Evolutionary conservation across 92 coral and sea anemone species (phyloP), one percentile per base, ranked within the genome.

Genomic region (Paragorgia papillata): DNA sequence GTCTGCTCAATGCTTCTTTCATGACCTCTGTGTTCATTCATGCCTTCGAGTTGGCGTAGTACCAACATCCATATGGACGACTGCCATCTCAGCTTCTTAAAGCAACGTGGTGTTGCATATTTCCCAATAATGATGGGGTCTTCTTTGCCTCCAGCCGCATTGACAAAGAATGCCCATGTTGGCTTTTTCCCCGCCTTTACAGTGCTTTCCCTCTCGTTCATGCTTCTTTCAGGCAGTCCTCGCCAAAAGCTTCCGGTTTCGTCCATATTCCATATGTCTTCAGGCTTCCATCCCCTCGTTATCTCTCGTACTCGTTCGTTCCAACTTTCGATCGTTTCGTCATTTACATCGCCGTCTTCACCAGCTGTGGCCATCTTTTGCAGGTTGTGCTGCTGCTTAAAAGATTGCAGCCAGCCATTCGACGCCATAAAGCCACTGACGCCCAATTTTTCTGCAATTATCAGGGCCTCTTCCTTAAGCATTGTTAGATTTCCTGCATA

Each of bases 151-250:
- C 43, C 57, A 74, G 85, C 88, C 39, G 70, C 84, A 28, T 77
- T 79, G 21, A 54, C 61, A 50, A 76, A 59, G 80, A 87, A 80
- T 28, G 85, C 91, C 91, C 88, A 87, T 59, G 32, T 84, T 84
- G 48, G 88, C 63, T 40, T 84, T 74, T 57, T 84, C 60, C 7
- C 88, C 85, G 28, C 84, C 80, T 32, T 65, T 49, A 61, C 81
- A 84, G 32, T 68, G 31, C 74, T 85, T 32, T 66, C 80, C 69
- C 53, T 81, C 55, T 79, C 74, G 31, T 73, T 58, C 30, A 85
- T 63, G 41, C 80, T 44, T 73, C 60, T 79, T 13, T 79, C 81
- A 28, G 88, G 85, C 20, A 84, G 56, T n/a, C 68, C 88, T 43
- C 68, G 40, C 75, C 80, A 84, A 19, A 84, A 32, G 17, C 39